Conservation (phyloP, 2,797 vertebrate species). For the Todus mexicanus region DNA sequence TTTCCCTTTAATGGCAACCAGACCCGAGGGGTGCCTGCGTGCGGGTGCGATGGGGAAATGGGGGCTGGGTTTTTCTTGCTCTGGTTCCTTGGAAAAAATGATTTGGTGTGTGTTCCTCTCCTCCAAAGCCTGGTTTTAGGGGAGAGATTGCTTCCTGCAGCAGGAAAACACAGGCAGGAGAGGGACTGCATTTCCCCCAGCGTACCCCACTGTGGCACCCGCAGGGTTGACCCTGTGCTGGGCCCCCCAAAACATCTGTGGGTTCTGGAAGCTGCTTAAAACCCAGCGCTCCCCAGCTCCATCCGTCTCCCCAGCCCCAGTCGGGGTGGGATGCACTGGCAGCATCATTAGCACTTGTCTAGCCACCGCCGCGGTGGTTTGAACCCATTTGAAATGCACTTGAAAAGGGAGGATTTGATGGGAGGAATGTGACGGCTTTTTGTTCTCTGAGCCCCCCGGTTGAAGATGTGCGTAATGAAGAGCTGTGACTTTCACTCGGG, state of each 20-base stretch:
- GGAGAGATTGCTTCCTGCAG: not conserved
- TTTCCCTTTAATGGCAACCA: not conserved
- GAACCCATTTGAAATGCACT: constrained; percentile 60
- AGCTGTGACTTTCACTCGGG: constrained; percentile 62
- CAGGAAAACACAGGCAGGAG: not conserved
- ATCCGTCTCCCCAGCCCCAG: not conserved
- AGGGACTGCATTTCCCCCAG: not conserved
- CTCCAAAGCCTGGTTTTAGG: not conserved
- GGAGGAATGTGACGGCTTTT: constrained; percentile 56
- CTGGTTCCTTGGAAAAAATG: not conserved
- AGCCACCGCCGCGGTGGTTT: not conserved
- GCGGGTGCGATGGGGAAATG: not conserved
- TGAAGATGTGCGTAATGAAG: constrained; percentile 59
- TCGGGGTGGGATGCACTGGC: not conserved
- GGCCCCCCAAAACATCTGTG: not conserved
- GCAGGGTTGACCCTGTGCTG: not conserved
- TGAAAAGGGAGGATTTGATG: constrained; percentile 63
- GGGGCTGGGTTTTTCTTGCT: not conserved
- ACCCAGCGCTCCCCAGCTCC: not conserved
- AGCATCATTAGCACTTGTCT: constrained; percentile 44
- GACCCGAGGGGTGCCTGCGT: not conserved
- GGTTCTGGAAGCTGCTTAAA: not conserved
- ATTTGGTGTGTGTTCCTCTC: not conserved
- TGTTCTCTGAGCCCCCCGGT: constrained; percentile 54
- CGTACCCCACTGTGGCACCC: not conserved